Evolutionary conservation across 1,140 invertebrate genomes (phyloP), one percentile per base, ranked within the genome.

Genomic region (Tetramorium alpestre): DNA sequence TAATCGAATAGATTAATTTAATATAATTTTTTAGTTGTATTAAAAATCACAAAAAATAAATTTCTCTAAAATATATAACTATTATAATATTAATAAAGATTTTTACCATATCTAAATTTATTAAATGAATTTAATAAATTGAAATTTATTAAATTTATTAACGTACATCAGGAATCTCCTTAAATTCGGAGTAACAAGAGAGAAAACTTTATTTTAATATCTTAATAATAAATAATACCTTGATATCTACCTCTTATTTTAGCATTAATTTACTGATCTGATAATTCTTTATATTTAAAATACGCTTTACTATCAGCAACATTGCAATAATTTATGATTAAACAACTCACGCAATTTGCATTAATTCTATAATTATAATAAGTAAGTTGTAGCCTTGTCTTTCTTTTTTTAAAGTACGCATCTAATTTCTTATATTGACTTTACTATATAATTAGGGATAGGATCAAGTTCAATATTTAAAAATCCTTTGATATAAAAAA

Each of bases 341-440:
- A 86, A 89, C 78, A 87, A 90, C 77, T 88, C 80, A 56, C 78
- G 11, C 64, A 73, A 65, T 91, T 88, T 72, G 82, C 78, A 88
- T 89, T 80, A 62, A 60, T 11, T 62, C 41, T 84, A 84, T 75
- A 84, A 72, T 88, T 88, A 56, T 90, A 87, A 70, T 88, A 91
- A 92, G 89, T 90, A 90, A 44, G 72, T 91, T 87, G 87, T 65
- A 90, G 90, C 89, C 89, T 85, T 91, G 60, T 81, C 54, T 54
- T 54, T 54, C 85, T 84, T 90, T 73, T 47, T 81, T 64, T 62
- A 91, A 86, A 78, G 85, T 77, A 82, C 77, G 67, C 81, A 58
- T 44, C 85, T 91, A 91, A 91, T 89, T 82, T 87, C 85, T 54
- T 76, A 87, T 49, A 60, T 80, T 70, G 72, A 75, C 82, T 65